Base-by-base conservation (phyloP, 2,113 vertebrate species). In the Zingel zingel region DNA sequence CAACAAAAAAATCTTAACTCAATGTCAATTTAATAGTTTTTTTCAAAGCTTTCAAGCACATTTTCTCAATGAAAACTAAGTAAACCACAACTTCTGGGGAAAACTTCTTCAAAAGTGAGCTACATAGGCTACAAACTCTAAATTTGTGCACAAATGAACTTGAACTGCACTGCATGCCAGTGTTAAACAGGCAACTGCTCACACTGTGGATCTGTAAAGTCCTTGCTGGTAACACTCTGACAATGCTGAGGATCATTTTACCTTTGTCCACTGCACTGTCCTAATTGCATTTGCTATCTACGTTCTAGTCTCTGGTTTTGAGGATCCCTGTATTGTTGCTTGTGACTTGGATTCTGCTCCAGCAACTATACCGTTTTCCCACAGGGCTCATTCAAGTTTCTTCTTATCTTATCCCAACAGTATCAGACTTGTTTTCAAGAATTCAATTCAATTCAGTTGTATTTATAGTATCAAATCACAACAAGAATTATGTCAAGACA, bases 341-440 rank as follows among this genome's bases (percentile, higher is more conserved):
- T 65, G 81, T 64, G 54, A 77, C 75, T 89, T 33, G 19, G 51
- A 76, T 74, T 61, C 53, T 57, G 62, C 54, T 53, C 16, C 27
- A 61, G 53, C 48, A 66, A 59, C 72, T 61, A 10, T 50, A 59
- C 59, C 21, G 19, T 82, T 85, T 85, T 61, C 74, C 82, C 83
- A 77, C 58, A 79, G 71, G 79, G 23, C 81, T 84, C 81, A 85
- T 82, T 78, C 75, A 82, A 80, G 71, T 67, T 81, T 51, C 67
- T 65, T 79, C 65, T 81, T 68, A 79, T 88, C 86, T 86, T 74
- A 61, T 73, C 64, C 54, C 76, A 71, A 48, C 54, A 66, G 72
- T 81, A 62, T 70, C 27, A 50, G 74, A 82, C 74, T 77, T 77
- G 68, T 77, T 85, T 80, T 79, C 51, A 72, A 78, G 36, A 88